Base-by-base conservation (phyloP, 2,113 vertebrate species). In the Melospiza georgiana region DNA sequence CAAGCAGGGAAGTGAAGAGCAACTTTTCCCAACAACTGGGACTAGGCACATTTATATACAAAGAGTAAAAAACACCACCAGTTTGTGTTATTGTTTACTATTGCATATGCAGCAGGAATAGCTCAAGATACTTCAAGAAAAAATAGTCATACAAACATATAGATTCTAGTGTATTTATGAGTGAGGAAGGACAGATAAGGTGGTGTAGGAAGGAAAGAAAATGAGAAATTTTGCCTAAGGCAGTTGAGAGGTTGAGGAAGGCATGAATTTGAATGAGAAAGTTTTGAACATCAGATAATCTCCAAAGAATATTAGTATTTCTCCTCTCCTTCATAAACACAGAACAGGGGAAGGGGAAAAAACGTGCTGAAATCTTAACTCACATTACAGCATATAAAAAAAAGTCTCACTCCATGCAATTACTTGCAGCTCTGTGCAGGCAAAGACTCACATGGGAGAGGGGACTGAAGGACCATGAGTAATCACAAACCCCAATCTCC, bases 401-500 rank as follows among this genome's bases (percentile, higher is more conserved):
- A 43, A 75, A 37, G 24, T 57, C 55, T 86, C 24, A 24, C 51
- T 81, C 44, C 37, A 19, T 22, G 43, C 49, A 69, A 52, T 84
- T 75, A 58, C 41, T 94, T 92, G 62, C 43, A 91, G 84, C 48
- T 89, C 55, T 86, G 31, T 54, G 74, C 35, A 79, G n/a, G 68
- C 57, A 90, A 87, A 96, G 92, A 78, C 80, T 93, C 75, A 73
- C 51, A 66, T 65, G 68, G 89, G 66, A 95, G 91, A 79, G 62
- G n/a, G 55, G 68, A 88, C 49, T 35, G 68, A 90, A 90, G 68
- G 74, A 74, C 54, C 73, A 63, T 74, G 77, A 95, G 69, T 83
- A 94, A 95, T 95, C 94, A 91, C 73, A 92, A 89, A 95, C 49
- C 76, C 75, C 67, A 95, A 86, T 94, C 57, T 87, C 73, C 84